Evolutionary conservation across 2,113 vertebrate species (phyloP), one percentile per base, ranked within the genome.

Genomic region (Aegotheles bennettii): DNA sequence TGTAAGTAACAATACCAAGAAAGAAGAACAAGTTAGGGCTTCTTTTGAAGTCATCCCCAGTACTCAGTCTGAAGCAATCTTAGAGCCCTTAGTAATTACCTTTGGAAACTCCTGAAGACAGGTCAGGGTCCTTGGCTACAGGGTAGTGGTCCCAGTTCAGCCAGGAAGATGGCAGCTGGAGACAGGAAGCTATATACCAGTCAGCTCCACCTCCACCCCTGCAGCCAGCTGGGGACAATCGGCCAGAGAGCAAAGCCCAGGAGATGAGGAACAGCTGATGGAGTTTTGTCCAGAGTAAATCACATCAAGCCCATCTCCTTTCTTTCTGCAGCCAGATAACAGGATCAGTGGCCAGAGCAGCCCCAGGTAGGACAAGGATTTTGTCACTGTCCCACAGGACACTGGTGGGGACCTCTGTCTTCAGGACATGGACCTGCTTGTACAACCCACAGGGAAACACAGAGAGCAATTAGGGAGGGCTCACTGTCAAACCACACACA

Each of bases 91-190:
- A 5, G 2, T 56, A 56, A 10, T 61, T 87, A 87, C 73, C 73
- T 84, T 43, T 31, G 7, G 50, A 81, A 53, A 23, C 5, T 13
- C 35, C 3, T 0, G 3, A 11, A 78, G 54, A 8, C 17, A 10
- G 19, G 4, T 12, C 2, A 7, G 33, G 36, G 11, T 9, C 42
- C 38, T 45, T 2, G 1, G 18, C 13, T 8, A 3, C 2, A 60
- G 11, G 1, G 1, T 47, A 53, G 11, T 0, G 4, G 2, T 7
- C 21, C n/a, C 12, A 1, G 0, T 0, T 5, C 10, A 29, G 26
- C 3, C 20, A 5, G 1, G 0, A 9, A 0, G 0, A 7, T 0
- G 0, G 3, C 2, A 6, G 10, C 0, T 20, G 5, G 7, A 3
- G 8, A 19, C 2, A 45, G 42, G 42, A 59, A 57, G 7, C 35